These are phyloP conservation scores for Dryadula phaetusa DNA, from an alignment of 2,888 invertebrate species.

Conservation along the genomic window DNA sequence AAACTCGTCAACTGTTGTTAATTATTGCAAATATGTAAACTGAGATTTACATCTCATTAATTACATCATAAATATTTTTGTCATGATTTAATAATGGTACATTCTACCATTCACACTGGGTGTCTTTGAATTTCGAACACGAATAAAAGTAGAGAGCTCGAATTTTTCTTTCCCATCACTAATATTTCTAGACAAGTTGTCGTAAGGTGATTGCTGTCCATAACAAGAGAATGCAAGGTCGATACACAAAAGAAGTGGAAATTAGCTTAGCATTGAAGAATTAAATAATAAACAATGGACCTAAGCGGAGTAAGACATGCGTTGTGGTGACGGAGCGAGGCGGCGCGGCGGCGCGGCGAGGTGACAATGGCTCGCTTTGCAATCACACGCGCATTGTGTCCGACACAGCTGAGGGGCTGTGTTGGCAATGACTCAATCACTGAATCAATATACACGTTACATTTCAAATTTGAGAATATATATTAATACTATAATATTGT, in stretches of 20 bases:
- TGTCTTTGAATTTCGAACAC: too few relatives aligned
- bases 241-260: constrained; percentile 1
- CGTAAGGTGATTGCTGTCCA: constrained; percentile 4
- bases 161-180: neutral
- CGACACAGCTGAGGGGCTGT: constrained; percentile 3
- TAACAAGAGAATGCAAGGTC: constrained; percentile 10
- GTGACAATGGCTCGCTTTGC: constrained; percentile 11
- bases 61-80: too few relatives aligned
- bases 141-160: too few relatives aligned
- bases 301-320: constrained; percentile 9
- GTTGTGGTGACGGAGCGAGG: constrained; percentile 9
- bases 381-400: constrained; percentile 10
- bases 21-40: too few relatives aligned
- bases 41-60: too few relatives aligned
- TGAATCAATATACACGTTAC: neutral
- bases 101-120: too few relatives aligned
- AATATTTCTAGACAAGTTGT: neutral
- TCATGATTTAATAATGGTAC: too few relatives aligned
- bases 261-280: constrained; percentile 11
- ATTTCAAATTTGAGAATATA: neutral
- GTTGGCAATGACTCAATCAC: constrained; percentile 7
- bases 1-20: too few relatives aligned
- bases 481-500: neutral
- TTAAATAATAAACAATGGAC: constrained; percentile 22
- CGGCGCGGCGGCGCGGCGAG: neutral